A percentile compares a stretch with the other conserved stretches of the same genome.
phyloP scores from a whole-genome alignment of 2,113 vertebrate species.

The Oncorhynchus keta region DNA sequence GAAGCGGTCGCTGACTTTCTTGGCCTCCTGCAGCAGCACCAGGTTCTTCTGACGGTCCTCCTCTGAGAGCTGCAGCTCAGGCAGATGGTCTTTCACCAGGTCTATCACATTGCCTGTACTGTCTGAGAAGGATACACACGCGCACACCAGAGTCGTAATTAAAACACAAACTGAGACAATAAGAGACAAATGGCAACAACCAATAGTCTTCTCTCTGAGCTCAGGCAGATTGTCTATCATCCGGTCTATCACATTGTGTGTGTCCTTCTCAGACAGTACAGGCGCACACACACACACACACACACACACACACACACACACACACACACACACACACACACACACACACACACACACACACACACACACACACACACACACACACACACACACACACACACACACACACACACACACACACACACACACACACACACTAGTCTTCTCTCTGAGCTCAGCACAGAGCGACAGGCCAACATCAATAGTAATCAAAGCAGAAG shows the following conservation, averaged over 20 bases:
- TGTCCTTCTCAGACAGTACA: too few relatives aligned
- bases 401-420: background rate
- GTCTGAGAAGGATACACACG: conserved; percentile 68
- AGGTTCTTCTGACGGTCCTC: conserved; percentile 94
- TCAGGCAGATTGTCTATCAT: conserved; percentile 90
- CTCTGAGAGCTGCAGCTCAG: conserved; percentile 90
- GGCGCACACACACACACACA: too few relatives aligned
- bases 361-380: background rate
- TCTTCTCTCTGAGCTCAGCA: conserved; percentile 16
- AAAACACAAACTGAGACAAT: background rate
- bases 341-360: background rate
- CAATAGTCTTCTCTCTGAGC: conserved; percentile 32
- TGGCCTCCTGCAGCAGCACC: conserved; percentile 92
- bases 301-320: background rate
- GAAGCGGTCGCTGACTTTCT: conserved; percentile 90
- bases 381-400: background rate
- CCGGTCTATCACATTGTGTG: conserved; percentile 88
- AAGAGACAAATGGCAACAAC: background rate
- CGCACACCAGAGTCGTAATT: background rate
- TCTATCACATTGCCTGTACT: conserved; percentile 87
- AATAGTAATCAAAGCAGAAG: conserved; percentile 39
- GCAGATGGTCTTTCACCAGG: conserved; percentile 88
- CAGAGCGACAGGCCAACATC: conserved; percentile 20
- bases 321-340: background rate
- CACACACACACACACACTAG: background rate